phyloP scores from a whole-genome alignment of 2,888 invertebrate genomes.

The Cheilosia urbana region DNA sequence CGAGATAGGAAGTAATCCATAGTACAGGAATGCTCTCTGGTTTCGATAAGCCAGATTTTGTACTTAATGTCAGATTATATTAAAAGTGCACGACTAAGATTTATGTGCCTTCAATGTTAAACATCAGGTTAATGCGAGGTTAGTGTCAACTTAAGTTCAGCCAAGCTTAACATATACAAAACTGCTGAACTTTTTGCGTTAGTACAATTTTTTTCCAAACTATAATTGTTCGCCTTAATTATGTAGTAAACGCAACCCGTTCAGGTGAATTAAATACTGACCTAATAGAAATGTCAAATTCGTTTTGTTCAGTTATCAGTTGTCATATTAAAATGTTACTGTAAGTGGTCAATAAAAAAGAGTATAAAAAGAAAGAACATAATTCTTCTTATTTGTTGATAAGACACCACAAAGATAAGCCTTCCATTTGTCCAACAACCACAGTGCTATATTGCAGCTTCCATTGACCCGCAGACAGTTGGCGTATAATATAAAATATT shows the following conservation, averaged over 20 bases:
- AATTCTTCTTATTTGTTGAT: slow-evolving; percentile 33
- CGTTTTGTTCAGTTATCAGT: slow-evolving; percentile 1
- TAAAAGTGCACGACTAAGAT: too few relatives aligned
- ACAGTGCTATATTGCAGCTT: slow-evolving; percentile 14
- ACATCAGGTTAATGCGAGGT: too few relatives aligned
- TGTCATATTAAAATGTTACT: slow-evolving; percentile 28
- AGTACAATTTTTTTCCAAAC: too few relatives aligned
- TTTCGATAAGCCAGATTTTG: too few relatives aligned
- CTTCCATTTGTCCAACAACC: slow-evolving; percentile 7
- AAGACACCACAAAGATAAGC: slow-evolving; percentile 26
- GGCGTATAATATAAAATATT: slow-evolving; percentile 11
- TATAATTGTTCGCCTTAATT: too few relatives aligned
- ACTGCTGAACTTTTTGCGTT: too few relatives aligned
- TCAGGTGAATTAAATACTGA: background rate
- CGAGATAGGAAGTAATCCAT: too few relatives aligned
- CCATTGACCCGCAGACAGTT: slow-evolving; percentile 45
- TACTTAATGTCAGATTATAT: too few relatives aligned
- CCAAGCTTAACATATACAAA: background rate
- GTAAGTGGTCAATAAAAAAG: background rate
- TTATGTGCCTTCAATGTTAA: too few relatives aligned
- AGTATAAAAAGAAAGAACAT: background rate
- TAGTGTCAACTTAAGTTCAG: too few relatives aligned
- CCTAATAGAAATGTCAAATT: slow-evolving; percentile 26
- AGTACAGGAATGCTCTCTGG: too few relatives aligned
- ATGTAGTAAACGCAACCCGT: background rate